Percentiles rank a stretch among this genome's conserved stretches.
Evolutionary conservation across 2,113 vertebrate species (phyloP).

Genomic region (Sprattus sprattus): DNA sequence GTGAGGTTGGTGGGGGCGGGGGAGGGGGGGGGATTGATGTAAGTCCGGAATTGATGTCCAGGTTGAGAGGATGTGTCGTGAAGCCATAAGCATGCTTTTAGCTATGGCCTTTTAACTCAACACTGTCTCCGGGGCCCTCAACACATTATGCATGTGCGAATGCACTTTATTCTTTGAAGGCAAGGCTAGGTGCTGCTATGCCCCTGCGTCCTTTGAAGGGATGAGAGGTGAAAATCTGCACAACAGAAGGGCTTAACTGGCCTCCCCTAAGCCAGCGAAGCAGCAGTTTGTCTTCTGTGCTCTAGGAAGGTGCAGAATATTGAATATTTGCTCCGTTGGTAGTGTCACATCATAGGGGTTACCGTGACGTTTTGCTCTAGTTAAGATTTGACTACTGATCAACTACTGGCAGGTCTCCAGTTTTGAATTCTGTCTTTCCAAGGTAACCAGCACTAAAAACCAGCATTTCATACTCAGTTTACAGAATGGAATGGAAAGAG

Average conservation of each 20-base stretch:
- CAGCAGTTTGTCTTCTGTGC: background rate
- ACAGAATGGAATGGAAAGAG: background rate
- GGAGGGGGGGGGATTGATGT: background rate
- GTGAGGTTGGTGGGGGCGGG: background rate
- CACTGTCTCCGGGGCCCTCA: background rate
- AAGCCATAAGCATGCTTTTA: background rate
- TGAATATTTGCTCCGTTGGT: background rate
- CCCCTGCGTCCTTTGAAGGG: background rate
- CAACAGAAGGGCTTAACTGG: background rate
- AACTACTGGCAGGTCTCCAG: background rate
- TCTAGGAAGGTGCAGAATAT: background rate
- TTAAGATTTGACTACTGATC: background rate
- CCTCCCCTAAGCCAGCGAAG: background rate
- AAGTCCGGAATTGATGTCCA: background rate
- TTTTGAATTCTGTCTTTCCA: background rate
- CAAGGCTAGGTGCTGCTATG: background rate
- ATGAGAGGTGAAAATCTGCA: background rate
- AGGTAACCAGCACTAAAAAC: background rate
- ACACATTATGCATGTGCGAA: background rate
- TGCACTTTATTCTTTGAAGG: background rate
- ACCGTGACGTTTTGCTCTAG: background rate
- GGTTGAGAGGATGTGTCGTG: conserved; percentile 2
- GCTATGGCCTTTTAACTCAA: background rate
- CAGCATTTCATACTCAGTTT: background rate
- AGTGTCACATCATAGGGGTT: background rate